Base-by-base conservation (phyloP, 2,113 vertebrate species). In the Camelus bactrianus region DNA sequence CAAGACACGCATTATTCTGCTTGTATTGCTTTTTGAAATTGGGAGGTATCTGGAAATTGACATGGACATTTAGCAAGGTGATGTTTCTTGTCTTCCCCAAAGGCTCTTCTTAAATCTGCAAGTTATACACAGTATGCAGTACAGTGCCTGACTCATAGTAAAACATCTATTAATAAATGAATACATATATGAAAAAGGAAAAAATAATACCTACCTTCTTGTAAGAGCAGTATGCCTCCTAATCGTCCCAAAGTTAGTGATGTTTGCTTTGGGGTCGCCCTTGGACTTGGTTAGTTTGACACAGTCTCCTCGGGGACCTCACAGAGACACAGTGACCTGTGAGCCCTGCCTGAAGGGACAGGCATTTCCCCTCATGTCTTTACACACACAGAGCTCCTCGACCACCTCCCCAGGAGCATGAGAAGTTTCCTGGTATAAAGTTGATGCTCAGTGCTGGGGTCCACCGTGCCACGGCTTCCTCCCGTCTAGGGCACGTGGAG, bases 41-140 rank as follows among this genome's bases (percentile, higher is more conserved):
- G 0, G 6, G 22, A 52, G 48, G 35, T 48, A n/a, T 56, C 76
- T 87, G 69, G 73, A 81, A 60, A 85, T 69, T 58, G 79, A 58
- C 73, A 90, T 4, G 8, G 50, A 70, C 35, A 4, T 69, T 91
- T 80, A 85, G 6, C 56, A 58, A 85, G 11, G 30, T 89, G 58
- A 52, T 26, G 11, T 70, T 81, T 92, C 76, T 73, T 46, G 22
- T 81, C 38, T 77, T 52, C 82, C 73, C 46, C 2, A 76, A 89
- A 96, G 38, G 32, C 54, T 89, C 17, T 62, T 64, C 24, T 84
- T 67, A 92, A 89, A 95, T 48, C 67, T 81, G 9, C 73, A 76
- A 32, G 22, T 95, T 76, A 30, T 9, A 54, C 50, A 54, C 60
- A 75, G 56, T 77, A 62, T 24, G 42, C 65, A 88, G 42, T 70